Evolutionary conservation across 2,888 invertebrate species (phyloP), one percentile per base, ranked within the genome.

Genomic region (Rhorus exstirpatorius): DNA sequence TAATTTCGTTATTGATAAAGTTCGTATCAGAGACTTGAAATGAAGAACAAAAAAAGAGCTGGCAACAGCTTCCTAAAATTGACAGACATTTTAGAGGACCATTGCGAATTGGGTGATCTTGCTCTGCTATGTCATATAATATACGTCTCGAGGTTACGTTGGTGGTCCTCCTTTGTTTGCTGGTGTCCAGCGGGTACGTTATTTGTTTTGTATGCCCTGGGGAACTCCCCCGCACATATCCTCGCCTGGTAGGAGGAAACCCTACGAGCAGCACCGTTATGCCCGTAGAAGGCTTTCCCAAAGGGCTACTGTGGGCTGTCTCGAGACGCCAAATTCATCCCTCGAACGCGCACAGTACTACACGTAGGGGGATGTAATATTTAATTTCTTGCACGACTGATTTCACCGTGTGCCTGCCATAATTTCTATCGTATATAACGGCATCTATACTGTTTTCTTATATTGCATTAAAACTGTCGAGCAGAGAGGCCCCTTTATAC

Each of bases 351-450:
- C 75, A 61, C 83, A 83, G 65, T 78, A 80, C 86, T 78, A 80
- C 86, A 44, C 81, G 78, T 83, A 83, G 85, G 86, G 86, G 89
- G 86, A 76, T 49, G 60, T 90, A 90, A 90, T 90, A 90, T 90
- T 90, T 90, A 90, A 90, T 90, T 90, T 90, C 90, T 90, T 90
- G 90, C 89, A 88, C 89, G 90, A 91, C 87, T 90, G 90, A 89
- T 88, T 88, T 82, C 77, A 81, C 49, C 72, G 19, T 74, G 60
- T n/a, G n/a, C n/a, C 77, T 77, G 41, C 53, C 60, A 63, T 49
- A 70, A 55, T 46, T 49, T n/a, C 31, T 38, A 26, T 35, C 17
- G 24, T 53, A 55, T 31, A 51, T 38, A 21, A 51, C 51, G 41
- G 67, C 35, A 60, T 60, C 46, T 24, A 65, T 65, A 61, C 63